A percentile compares a stretch with the other conserved stretches of the same genome.
These are phyloP conservation scores for Diorhabda elongata DNA, from an alignment of 1,140 invertebrate species.

Conservation along the genomic window DNA sequence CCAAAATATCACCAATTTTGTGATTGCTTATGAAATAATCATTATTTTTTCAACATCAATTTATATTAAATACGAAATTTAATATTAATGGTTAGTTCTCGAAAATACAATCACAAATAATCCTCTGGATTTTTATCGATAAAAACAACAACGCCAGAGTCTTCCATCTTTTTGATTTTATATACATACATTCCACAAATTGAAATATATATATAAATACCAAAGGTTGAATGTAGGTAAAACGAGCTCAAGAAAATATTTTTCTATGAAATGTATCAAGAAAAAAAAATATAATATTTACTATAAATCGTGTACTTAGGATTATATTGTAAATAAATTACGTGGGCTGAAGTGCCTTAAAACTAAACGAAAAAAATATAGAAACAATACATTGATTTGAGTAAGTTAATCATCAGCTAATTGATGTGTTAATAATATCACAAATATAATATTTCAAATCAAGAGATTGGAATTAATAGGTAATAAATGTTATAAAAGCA, in stretches of 20 bases:
- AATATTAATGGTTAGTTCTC: not conserved
- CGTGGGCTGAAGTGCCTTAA: conserved; percentile 17
- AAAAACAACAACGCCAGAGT: not conserved
- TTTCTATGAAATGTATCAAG: conserved; percentile 7
- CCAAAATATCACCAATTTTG: not conserved
- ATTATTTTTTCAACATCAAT: not conserved
- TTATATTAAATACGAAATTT: not conserved
- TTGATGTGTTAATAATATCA: no score
- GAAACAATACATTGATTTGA: no score
- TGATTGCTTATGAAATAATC: not conserved
- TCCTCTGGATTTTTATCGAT: not conserved
- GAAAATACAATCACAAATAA: not conserved
- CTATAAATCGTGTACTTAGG: conserved; percentile 13
- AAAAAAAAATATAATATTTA: not conserved
- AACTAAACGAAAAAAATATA: not conserved
- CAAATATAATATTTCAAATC: no score
- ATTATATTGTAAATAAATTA: conserved; percentile 10
- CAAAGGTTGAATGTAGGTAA: conserved; percentile 10
- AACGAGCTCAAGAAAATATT: conserved; percentile 8
- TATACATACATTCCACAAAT: conserved; percentile 14
- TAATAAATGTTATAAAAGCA: no score
- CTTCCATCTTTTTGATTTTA: not conserved
- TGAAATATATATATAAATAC: not conserved
- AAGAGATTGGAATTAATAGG: no score
- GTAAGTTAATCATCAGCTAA: no score